These are phyloP conservation scores for Fragum whitleyi DNA, from an alignment of 2,888 invertebrate genomes.

Conservation along the genomic window DNA sequence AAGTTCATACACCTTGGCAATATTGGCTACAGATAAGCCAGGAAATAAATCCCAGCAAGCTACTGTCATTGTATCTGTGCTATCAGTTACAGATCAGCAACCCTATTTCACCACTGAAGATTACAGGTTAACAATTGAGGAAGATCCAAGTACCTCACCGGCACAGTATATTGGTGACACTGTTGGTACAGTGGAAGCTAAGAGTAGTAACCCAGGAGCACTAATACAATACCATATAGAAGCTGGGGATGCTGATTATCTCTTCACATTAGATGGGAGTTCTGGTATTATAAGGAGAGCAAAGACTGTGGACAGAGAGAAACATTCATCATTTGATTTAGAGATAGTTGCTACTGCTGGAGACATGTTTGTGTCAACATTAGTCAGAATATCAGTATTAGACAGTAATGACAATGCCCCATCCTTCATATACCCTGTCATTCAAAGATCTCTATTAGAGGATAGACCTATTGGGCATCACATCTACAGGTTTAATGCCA, in stretches of 20 bases:
- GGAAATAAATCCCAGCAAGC: conserved; percentile 60
- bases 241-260: conserved; percentile 91
- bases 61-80: conserved; percentile 75
- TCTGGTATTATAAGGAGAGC: conserved; percentile 92
- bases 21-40: conserved; percentile 89
- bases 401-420: conserved; percentile 98
- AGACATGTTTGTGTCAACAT: conserved; percentile 91
- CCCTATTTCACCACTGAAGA: conserved; percentile 86
- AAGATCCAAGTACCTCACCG: conserved; percentile 90
- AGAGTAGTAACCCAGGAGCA: conserved; percentile 32
- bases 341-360: conserved; percentile 92
- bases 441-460: conserved; percentile 91
- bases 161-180: conserved; percentile 88
- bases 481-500: conserved; percentile 94
- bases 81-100: conserved; percentile 66
- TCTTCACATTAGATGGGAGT: conserved; percentile 92
- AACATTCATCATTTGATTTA: conserved; percentile 91
- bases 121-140: conserved; percentile 93
- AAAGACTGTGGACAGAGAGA: conserved; percentile 94
- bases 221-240: conserved; percentile 87
- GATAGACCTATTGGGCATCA: conserved; percentile 97
- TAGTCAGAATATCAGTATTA: conserved; percentile 92
- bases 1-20: conserved; percentile 91
- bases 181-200: conserved; percentile 90
- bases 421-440: conserved; percentile 81